Base-by-base conservation (phyloP, 2,888 invertebrate species). In the Eristalis pertinax region DNA sequence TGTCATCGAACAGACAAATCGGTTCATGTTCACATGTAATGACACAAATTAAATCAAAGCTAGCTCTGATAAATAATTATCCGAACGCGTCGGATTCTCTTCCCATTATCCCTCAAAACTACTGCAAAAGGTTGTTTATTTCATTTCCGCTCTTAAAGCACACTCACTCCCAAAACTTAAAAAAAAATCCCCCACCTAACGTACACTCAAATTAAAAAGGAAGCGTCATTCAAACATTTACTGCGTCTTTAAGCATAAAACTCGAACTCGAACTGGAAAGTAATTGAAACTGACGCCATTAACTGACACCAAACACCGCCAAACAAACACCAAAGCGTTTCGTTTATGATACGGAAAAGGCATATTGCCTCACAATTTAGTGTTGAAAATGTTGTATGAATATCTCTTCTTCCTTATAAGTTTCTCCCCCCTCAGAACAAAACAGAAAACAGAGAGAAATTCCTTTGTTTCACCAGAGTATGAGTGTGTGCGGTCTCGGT, bases 391-490 rank as follows among this genome's bases (percentile, higher is more conserved):
- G 19, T 69, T 62, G n/a, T 41, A 43, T 15, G 24, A 58, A 35
- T 80, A 56, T 84, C 50, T 19, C 5, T 19, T 50, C 19, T 19
- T 7, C 19, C 8, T 50, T 8, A 1, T 7, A n/a, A 50, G 50
- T 26, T 2, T 15, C 13, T 63, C 70, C 64, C 68, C 26, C 50
- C 75, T 63, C 68, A 63, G 69, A 56, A 80, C 41, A 29, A 64
- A 15, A 69, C 79, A 65, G 78, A 65, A 41, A 70, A 85, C 32
- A 56, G 68, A 56, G 68, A 56, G 41, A 64, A 78, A 79, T 64
- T 72, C 84, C 67, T 87, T 83, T 83, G 83, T 86, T 83, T 75
- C 72, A 75, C 62, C 70, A 72, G 83, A 83, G 75, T 79, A 64
- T 56, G 63, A 50, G 50, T 19, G 19, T 50, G 19, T 50, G 41